Conservation (phyloP, 2,113 vertebrate species). For the Athene noctua region DNA sequence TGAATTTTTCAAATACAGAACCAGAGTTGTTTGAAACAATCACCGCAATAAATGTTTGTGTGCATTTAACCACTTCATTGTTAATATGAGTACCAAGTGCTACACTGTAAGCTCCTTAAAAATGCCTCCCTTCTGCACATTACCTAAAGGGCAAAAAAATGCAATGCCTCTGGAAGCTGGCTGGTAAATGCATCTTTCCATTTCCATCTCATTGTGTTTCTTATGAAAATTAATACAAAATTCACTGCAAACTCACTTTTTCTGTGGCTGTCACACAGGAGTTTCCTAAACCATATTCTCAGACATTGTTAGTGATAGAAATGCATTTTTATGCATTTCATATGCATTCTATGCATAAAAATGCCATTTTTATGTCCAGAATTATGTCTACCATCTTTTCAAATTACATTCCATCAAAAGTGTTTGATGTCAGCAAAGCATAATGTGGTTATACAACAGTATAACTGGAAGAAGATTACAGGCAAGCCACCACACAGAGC, state of each 20-base stretch:
- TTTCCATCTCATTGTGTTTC: background rate
- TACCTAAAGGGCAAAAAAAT: background rate
- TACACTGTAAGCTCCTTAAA: background rate
- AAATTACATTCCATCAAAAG: background rate
- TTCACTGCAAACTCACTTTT: background rate
- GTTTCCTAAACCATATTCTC: background rate
- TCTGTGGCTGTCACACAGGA: background rate
- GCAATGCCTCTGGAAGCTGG: background rate
- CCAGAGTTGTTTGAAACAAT: background rate
- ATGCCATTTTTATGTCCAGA: background rate
- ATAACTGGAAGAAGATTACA: background rate
- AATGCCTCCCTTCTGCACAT: background rate
- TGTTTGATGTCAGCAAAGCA: background rate
- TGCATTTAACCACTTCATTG: background rate
- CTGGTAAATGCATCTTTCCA: background rate
- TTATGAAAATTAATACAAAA: conserved; percentile 9
- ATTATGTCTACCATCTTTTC: background rate
- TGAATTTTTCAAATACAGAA: background rate
- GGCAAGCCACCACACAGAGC: background rate
- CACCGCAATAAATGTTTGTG: background rate
- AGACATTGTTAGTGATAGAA: background rate
- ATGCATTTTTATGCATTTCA: conserved; percentile 2
- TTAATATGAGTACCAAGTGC: background rate
- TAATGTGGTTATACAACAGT: background rate
- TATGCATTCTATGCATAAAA: conserved; percentile 2